phyloP scores from a whole-genome alignment of 2,888 invertebrate genomes.

The Lathronympha strigana region DNA sequence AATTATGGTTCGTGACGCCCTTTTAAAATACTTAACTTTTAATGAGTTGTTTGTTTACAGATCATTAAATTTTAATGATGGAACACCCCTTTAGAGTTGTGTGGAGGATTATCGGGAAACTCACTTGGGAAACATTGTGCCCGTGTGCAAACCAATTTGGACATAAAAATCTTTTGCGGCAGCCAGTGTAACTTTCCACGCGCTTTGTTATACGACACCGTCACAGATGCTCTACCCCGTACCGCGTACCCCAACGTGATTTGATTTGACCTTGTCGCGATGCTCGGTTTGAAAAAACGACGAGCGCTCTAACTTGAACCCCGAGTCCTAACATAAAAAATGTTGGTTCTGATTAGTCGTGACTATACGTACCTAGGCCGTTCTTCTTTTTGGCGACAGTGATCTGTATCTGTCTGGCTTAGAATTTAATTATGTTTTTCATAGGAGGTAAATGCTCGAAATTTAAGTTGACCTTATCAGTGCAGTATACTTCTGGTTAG shows the following conservation, averaged over 20 bases:
- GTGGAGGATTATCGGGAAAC: neutral
- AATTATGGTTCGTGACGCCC: neutral
- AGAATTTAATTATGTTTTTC: too few relatives aligned
- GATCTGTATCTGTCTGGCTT: too few relatives aligned
- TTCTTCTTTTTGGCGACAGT: too few relatives aligned
- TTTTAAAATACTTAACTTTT: neutral
- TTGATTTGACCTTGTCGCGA: conserved; percentile 5
- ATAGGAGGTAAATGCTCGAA: too few relatives aligned
- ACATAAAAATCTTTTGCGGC: neutral
- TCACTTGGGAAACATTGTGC: too few relatives aligned
- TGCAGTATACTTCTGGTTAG: too few relatives aligned
- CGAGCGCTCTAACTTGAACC: neutral
- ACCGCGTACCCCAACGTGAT: conserved; percentile 3
- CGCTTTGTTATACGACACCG: neutral
- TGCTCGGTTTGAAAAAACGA: conserved; percentile 6
- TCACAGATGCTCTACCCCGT: too few relatives aligned
- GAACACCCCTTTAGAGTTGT: neutral
- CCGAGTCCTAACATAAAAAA: neutral
- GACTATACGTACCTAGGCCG: too few relatives aligned
- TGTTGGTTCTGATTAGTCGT: too few relatives aligned
- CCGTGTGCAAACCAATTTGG: neutral
- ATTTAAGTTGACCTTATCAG: too few relatives aligned
- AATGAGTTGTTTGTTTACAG: neutral
- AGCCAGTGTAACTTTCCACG: neutral
- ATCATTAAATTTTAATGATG: neutral